These are phyloP conservation scores for Rousettus madagascariensis DNA, from an alignment of 2,797 vertebrate genomes.

Conservation along the genomic window DNA sequence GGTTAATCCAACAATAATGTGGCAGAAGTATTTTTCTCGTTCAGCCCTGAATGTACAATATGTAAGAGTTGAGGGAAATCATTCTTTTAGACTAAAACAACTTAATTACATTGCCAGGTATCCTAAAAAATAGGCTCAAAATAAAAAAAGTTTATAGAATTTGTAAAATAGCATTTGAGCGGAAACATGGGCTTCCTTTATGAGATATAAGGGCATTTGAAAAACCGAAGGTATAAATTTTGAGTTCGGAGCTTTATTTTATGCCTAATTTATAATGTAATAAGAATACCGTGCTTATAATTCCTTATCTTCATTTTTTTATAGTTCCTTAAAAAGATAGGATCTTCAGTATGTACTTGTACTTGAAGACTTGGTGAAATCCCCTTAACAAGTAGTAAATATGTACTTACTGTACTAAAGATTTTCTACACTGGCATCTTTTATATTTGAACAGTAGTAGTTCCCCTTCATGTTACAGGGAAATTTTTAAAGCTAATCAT, in stretches of 20 bases:
- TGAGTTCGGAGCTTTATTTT: slow-evolving; percentile 17
- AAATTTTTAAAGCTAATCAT: neutral
- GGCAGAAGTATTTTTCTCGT: neutral
- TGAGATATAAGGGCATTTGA: neutral
- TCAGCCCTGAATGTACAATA: neutral
- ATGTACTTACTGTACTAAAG: neutral
- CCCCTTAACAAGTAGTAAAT: neutral
- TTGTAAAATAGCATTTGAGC: neutral
- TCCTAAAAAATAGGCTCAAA: neutral
- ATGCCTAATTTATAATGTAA: neutral
- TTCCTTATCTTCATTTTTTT: neutral
- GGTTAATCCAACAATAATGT: neutral
- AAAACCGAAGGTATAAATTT: neutral
- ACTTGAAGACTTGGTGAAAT: slow-evolving; percentile 1
- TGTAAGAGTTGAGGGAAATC: neutral
- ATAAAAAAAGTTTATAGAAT: neutral
- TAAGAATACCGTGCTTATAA: neutral
- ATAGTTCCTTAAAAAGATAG: neutral
- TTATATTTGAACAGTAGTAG: neutral
- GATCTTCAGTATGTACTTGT: neutral
- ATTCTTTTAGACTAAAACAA: neutral
- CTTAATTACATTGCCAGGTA: neutral
- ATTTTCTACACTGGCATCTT: neutral
- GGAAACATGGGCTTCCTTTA: neutral
- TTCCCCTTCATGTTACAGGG: neutral